Percentiles rank a stretch among this genome's conserved stretches.
Evolutionary conservation across 1,140 invertebrate species (phyloP).

Genomic region (Luehdorfia chinensis): DNA sequence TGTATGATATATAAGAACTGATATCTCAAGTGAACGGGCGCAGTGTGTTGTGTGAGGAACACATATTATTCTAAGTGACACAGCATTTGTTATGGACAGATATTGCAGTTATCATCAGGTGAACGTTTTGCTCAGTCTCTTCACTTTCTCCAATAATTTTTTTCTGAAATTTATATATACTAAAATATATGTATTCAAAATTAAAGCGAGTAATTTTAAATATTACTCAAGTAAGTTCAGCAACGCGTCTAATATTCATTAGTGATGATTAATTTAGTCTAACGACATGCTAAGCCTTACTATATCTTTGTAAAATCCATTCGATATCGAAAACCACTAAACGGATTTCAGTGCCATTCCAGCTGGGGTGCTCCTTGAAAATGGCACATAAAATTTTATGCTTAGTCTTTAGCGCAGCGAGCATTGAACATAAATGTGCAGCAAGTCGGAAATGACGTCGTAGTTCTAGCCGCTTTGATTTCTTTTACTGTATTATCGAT

Average conservation of each 20-base stretch:
- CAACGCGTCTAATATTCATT: constrained; percentile 7
- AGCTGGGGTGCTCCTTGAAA: constrained; percentile 11
- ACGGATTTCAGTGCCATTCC: constrained; percentile 13
- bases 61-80: too few species aligned
- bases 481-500: background rate
- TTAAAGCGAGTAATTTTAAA: too few species aligned
- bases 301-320: constrained; percentile 9
- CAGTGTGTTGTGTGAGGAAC: too few species aligned
- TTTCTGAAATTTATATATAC: too few species aligned
- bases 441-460: constrained; percentile 13
- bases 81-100: too few species aligned
- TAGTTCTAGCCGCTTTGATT: background rate
- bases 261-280: background rate
- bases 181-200: too few species aligned
- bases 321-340: constrained; percentile 16
- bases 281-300: background rate
- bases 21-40: too few species aligned
- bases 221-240: too few species aligned
- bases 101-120: too few species aligned
- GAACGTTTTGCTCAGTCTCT: too few species aligned
- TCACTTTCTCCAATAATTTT: too few species aligned
- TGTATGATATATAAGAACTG: too few species aligned
- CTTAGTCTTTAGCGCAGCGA: constrained; percentile 5
- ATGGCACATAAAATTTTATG: constrained; percentile 13
- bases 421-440: constrained; percentile 11